Percentiles rank a stretch among this genome's conserved stretches.
phyloP scores from a whole-genome alignment of 1,140 invertebrate species.

The Calephelis nemesis region DNA sequence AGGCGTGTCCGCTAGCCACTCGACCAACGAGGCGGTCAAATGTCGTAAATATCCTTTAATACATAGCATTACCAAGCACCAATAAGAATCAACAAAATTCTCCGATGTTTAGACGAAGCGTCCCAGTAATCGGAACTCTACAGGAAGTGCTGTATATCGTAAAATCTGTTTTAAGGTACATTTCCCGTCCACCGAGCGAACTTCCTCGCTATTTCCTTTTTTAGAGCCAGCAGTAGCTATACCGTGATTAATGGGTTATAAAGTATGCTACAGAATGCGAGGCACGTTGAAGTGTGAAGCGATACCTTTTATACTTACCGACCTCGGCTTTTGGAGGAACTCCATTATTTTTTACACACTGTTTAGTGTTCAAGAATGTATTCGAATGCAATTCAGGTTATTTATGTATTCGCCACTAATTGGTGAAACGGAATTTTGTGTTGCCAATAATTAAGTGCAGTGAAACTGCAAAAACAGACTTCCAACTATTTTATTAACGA shows the following conservation, averaged over 20 bases:
- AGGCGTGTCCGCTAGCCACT: too few species aligned
- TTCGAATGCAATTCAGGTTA: too few species aligned
- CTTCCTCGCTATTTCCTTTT: constrained; percentile 17
- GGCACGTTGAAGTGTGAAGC: constrained; percentile 14
- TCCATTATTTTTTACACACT: neutral
- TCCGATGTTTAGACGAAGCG: too few species aligned
- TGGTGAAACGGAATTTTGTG: too few species aligned
- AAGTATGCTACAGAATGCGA: constrained; percentile 15
- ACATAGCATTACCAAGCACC: too few species aligned
- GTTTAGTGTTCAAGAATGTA: neutral
- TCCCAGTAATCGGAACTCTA: constrained; percentile 6
- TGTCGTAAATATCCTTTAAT: too few species aligned
- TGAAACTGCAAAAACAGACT: too few species aligned
- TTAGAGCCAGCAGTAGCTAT: constrained; percentile 10
- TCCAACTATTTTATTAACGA: too few species aligned
- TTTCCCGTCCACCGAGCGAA: constrained; percentile 15
- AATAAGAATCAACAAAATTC: too few species aligned
- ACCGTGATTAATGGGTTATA: constrained; percentile 14
- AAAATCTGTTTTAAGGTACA: constrained; percentile 16
- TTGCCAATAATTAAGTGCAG: too few species aligned
- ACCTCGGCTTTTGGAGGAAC: neutral
- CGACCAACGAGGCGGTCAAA: too few species aligned
- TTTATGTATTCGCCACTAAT: too few species aligned
- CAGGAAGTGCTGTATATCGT: constrained; percentile 14
- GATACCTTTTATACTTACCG: constrained; percentile 4